phyloP scores from a whole-genome alignment of 2,888 invertebrate genomes.

The Exocentrus adspersus region DNA sequence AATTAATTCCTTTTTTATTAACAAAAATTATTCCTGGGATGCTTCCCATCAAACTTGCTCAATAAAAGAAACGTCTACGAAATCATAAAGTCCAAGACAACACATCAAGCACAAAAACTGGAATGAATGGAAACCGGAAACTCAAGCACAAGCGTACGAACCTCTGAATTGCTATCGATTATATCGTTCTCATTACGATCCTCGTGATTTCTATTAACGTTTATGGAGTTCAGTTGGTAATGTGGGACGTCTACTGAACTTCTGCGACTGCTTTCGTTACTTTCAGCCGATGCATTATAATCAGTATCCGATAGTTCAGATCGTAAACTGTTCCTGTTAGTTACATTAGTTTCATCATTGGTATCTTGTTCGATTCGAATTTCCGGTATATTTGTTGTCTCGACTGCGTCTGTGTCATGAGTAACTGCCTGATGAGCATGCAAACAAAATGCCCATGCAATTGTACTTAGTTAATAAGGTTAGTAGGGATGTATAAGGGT shows the following conservation, averaged over 20 bases:
- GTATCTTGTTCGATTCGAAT: constrained; percentile 36
- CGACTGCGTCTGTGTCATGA: constrained; percentile 34
- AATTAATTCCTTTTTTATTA: no score
- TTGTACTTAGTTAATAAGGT: constrained; percentile 25
- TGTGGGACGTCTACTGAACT: constrained; percentile 44
- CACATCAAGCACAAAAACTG: constrained; percentile 1
- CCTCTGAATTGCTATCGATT: constrained; percentile 34
- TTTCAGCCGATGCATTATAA: constrained; percentile 60
- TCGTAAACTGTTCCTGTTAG: constrained; percentile 32
- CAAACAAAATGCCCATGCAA: constrained; percentile 55
- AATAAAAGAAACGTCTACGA: not conserved
- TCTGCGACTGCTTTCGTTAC: constrained; percentile 56
- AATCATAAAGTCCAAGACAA: not conserved
- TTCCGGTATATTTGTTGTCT: constrained; percentile 27
- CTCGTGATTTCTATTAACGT: constrained; percentile 11
- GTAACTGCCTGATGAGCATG: constrained; percentile 54
- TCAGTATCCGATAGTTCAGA: constrained; percentile 54
- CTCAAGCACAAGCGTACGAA: constrained; percentile 38
- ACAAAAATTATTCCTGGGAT: not conserved
- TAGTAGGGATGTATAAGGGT: constrained; percentile 9
- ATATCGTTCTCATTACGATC: not conserved
- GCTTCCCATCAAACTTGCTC: not conserved
- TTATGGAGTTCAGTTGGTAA: constrained; percentile 27
- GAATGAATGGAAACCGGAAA: constrained; percentile 16
- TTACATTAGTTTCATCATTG: constrained; percentile 24